A percentile compares a stretch with the other conserved stretches of the same genome.
Evolutionary conservation across 2,888 invertebrate species (phyloP).

Genomic region (Phorcus lineatus): DNA sequence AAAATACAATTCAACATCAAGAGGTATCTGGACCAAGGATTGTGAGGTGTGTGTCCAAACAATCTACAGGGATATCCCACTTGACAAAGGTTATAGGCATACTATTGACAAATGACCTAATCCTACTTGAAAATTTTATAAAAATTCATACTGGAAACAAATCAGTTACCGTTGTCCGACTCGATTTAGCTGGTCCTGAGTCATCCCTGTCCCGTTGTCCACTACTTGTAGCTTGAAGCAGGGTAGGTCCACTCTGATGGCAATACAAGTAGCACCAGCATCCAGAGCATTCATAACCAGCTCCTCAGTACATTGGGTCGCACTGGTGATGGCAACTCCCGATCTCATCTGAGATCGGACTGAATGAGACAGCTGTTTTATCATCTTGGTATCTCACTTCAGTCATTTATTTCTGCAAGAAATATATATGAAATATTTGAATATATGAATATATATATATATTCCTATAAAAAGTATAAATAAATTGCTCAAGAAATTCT

Average conservation of each 20-base stretch:
- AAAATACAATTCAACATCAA: too few species aligned
- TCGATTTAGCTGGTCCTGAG: slow-evolving; percentile 78
- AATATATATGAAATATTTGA: not conserved
- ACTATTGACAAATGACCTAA: too few species aligned
- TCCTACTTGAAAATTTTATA: too few species aligned
- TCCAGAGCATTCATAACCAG: slow-evolving; percentile 84
- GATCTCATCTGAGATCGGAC: slow-evolving; percentile 79
- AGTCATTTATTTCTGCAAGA: not conserved
- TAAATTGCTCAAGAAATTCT: not conserved
- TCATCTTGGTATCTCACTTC: slow-evolving; percentile 21
- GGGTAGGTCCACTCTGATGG: slow-evolving; percentile 81
- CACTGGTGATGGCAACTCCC: slow-evolving; percentile 79
- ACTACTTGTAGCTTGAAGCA: slow-evolving; percentile 83
- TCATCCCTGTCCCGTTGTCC: slow-evolving; percentile 86
- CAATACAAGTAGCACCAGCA: slow-evolving; percentile 83
- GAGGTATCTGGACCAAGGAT: too few species aligned
- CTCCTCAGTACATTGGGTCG: slow-evolving; percentile 81
- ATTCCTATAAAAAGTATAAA: too few species aligned
- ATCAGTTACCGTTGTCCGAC: slow-evolving; percentile 79
- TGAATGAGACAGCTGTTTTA: slow-evolving; percentile 71
- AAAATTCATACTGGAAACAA: too few species aligned
- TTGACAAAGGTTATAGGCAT: too few species aligned
- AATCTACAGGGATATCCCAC: too few species aligned
- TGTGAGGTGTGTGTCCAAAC: too few species aligned
- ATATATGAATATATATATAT: too few species aligned